Base-by-base conservation (phyloP, 2,888 invertebrate genomes). In the Amphipyra berbera region DNA sequence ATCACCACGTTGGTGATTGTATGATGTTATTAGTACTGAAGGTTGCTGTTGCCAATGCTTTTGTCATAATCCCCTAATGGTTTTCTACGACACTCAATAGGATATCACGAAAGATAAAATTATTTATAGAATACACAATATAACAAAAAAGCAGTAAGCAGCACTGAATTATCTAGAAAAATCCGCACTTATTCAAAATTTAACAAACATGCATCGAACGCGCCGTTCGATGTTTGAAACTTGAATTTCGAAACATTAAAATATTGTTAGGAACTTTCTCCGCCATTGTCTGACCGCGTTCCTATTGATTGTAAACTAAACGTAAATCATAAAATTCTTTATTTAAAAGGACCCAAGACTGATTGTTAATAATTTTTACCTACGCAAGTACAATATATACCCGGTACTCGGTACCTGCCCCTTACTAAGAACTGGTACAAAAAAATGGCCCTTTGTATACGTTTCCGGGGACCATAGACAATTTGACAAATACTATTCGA, bases 301-400 rank as follows among this genome's bases (percentile, higher is more conserved):
- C 65, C 66, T 68, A 65, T 68, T 57, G 49, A 66, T 57, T 61
- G 46, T 70, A 56, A 75, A 68, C 65, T 62, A 56, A 58, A 73
- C 67, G 73, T 78, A 77, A 78, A 78, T 77, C 78, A 77, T 78
- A 78, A 76, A 78, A 78, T 65, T 67, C 65, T 30, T 61, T 71
- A 61, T 47, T 70, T 70, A 62, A 42, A 68, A 64, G 58, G 63
- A 56, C 64, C 76, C 72, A 30, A 65, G 59, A 63, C 50, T 61
- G 66, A 77, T 72, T 74, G 78, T 75, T 75, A 62, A 65, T 75
- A 56, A 52, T 63, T 58, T 61, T 70, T 77, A 69, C 75, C 61
- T 64, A 63, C 52, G 40, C 54, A 61, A 70, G 63, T 77, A 78
- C 77, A 78, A 76, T 68, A 66, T 54, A 64, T 78, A 77, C 75